phyloP scores from a whole-genome alignment of 2,888 invertebrate species.

The Eilema caniola region DNA sequence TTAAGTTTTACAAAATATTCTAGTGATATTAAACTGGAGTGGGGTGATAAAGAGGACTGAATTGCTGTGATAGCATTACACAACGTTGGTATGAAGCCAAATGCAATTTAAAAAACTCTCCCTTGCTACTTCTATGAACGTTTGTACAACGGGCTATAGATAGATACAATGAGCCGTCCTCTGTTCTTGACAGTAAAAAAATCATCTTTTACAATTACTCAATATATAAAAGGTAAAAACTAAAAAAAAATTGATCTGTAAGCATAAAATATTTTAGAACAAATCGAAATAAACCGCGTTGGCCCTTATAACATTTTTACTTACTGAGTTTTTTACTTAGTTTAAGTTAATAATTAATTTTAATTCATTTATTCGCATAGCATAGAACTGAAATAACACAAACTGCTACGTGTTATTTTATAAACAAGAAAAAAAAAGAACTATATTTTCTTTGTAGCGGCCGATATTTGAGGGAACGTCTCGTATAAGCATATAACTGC shows the following conservation, averaged over 20 bases:
- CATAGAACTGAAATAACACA: neutral
- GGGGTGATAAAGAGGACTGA: neutral
- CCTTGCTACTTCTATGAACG: neutral
- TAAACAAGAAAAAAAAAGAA: neutral
- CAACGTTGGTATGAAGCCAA: slow-evolving; percentile 1
- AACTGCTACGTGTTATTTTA: too few species aligned
- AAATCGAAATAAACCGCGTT: neutral
- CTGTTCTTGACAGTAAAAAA: neutral
- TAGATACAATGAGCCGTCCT: neutral
- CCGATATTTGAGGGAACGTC: neutral
- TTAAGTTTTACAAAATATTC: neutral
- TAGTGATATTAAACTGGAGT: neutral
- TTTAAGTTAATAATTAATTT: too few species aligned
- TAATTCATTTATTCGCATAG: too few species aligned
- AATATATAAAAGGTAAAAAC: too few species aligned
- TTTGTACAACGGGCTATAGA: neutral
- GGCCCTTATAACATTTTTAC: neutral
- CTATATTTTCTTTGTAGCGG: neutral
- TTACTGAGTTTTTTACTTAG: neutral
- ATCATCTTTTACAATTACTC: neutral
- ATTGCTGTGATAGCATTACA: slow-evolving; percentile 4
- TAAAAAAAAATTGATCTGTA: too few species aligned
- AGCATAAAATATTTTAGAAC: too few species aligned
- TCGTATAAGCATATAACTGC: neutral
- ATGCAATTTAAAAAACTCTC: neutral